Conservation (phyloP, 1,140 invertebrate species). For the Pogonomyrmex californicus region DNA sequence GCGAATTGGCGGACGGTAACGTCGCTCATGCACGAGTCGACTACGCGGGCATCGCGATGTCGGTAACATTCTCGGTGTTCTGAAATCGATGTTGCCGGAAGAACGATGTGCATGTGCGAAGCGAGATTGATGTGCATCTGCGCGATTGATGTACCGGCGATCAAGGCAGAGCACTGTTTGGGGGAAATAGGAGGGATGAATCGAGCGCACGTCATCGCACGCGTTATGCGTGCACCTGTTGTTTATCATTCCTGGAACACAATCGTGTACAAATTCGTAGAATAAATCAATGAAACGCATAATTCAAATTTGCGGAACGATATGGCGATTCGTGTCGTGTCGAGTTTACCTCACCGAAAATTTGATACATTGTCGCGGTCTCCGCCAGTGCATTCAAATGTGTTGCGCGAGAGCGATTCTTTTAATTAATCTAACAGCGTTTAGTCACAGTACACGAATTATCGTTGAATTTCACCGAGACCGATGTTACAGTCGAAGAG, state of each 20-base stretch:
- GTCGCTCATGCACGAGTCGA: constrained; percentile 58
- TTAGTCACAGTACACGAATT: not conserved
- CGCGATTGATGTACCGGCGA: constrained; percentile 51
- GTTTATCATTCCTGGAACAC: constrained; percentile 6
- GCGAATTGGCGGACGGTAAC: constrained; percentile 72
- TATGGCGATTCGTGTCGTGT: not conserved
- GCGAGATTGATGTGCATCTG: constrained; percentile 51
- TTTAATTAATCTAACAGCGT: not conserved
- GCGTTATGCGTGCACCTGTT: not conserved
- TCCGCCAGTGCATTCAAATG: not conserved
- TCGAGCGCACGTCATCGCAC: not conserved
- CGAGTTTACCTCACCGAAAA: not conserved
- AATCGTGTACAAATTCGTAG: not conserved
- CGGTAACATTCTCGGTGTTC: constrained; percentile 62
- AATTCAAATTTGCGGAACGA: not conserved
- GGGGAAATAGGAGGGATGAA: not conserved
- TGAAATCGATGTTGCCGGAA: constrained; percentile 59
- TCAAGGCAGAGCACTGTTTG: constrained; percentile 10
- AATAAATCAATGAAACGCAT: not conserved
- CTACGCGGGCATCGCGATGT: constrained; percentile 59
- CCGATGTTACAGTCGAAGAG: not conserved
- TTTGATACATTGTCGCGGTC: not conserved
- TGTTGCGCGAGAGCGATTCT: not conserved
- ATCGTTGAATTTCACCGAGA: not conserved
- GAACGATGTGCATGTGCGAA: constrained; percentile 31